A percentile compares a stretch with the other conserved stretches of the same genome.
phyloP scores from a whole-genome alignment of 2,888 invertebrate species.

The Lucinisca nassula region DNA sequence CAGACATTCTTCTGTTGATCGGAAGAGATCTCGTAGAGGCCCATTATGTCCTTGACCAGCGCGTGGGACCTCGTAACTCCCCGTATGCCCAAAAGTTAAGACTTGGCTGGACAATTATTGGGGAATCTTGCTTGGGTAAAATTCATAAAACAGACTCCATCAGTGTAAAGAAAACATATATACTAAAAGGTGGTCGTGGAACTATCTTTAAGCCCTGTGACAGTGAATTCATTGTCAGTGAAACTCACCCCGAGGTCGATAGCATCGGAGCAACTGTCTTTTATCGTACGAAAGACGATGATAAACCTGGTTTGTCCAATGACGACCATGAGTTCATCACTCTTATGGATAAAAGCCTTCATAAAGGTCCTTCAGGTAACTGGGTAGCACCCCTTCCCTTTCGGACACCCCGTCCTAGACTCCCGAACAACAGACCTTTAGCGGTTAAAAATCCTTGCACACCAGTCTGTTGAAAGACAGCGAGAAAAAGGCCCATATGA shows the following conservation, averaged over 20 bases:
- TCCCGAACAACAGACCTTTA: conserved; percentile 51
- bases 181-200: background rate
- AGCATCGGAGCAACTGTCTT: background rate
- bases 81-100: conserved; percentile 25
- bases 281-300: conserved; percentile 13
- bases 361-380: background rate
- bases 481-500: conserved; percentile 42
- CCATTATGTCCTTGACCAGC: conserved; percentile 47
- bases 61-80: conserved; percentile 18
- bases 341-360: conserved; percentile 36
- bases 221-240: background rate
- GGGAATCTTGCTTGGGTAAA: conserved; percentile 47
- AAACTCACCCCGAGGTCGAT: background rate
- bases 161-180: conserved; percentile 26
- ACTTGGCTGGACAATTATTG: conserved; percentile 36
- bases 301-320: conserved; percentile 28
- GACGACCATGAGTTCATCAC: conserved; percentile 39
- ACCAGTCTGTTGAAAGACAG: conserved; percentile 24
- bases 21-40: conserved; percentile 30
- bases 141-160: conserved; percentile 26
- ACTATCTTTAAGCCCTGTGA: conserved; percentile 12
- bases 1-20: conserved; percentile 17
- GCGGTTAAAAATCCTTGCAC: conserved; percentile 31
- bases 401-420: background rate
- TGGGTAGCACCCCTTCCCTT: conserved; percentile 59